phyloP scores from a whole-genome alignment of 2,797 vertebrate genomes.

The Rhinatrema bivittatum region DNA sequence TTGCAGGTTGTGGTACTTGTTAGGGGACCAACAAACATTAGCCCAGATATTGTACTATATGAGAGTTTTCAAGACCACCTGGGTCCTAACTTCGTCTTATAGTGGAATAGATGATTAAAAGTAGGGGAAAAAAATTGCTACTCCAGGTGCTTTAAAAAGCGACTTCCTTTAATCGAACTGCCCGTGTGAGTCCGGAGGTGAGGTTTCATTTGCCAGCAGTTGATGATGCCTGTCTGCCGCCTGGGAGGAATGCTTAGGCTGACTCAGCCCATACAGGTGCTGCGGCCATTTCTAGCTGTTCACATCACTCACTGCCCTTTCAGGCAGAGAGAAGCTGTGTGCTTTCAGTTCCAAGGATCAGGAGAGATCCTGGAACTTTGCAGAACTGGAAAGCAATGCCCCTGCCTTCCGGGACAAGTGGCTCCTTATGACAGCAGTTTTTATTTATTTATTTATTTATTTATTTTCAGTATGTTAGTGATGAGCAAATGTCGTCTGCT shows the following conservation, averaged over 20 bases:
- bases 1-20: too few species aligned
- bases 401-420: too few species aligned
- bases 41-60: too few species aligned
- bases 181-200: conserved; percentile 4
- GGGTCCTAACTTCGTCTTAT: too few species aligned
- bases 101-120: too few species aligned
- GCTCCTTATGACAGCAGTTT: too few species aligned
- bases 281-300: conserved; percentile 22
- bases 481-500: too few species aligned
- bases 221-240: conserved; percentile 2
- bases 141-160: not conserved
- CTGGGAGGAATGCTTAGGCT: conserved; percentile 11
- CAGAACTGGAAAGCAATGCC: conserved; percentile 2
- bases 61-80: too few species aligned
- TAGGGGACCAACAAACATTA: too few species aligned
- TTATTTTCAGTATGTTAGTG: too few species aligned
- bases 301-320: conserved; percentile 7
- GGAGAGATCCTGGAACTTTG: conserved; percentile 5
- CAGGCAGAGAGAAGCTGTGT: conserved; percentile 15
- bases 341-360: conserved; percentile 12
- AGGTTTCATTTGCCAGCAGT: not conserved
- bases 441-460: too few species aligned
- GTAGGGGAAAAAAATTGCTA: not conserved
- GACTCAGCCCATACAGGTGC: conserved; percentile 11
- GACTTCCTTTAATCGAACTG: not conserved